Conservation (phyloP, 2,797 vertebrate genomes). For the Phataginus tetradactyla region DNA sequence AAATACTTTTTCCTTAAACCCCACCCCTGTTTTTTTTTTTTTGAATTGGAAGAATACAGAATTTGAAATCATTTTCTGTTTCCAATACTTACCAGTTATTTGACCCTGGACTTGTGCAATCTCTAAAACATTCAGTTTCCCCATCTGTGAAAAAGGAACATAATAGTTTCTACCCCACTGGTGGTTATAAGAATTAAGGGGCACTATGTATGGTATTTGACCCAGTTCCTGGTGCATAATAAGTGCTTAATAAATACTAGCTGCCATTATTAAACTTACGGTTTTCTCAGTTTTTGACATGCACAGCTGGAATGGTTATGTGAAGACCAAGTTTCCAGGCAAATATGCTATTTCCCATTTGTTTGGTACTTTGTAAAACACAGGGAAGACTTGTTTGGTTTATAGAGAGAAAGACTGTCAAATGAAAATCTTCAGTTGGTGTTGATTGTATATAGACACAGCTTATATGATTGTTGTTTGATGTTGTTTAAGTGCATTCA, state of each 20-base stretch:
- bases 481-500: background rate
- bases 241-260: constrained; percentile 20
- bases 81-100: background rate
- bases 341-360: background rate
- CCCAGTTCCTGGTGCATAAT: background rate
- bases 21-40: background rate
- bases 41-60: background rate
- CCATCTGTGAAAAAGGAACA: background rate
- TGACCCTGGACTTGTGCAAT: background rate
- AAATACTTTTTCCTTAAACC: background rate
- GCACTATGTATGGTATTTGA: background rate
- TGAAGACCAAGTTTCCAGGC: background rate
- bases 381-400: background rate
- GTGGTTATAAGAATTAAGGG: background rate
- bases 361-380: background rate
- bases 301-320: background rate
- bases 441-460: background rate
- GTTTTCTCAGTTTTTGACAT: constrained; percentile 39
- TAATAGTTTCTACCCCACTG: background rate
- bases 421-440: background rate
- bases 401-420: background rate
- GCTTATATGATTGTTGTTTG: constrained; percentile 15
- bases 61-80: constrained; percentile 22
- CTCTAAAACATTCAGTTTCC: background rate
- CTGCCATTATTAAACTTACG: background rate